Conservation (phyloP, 2,113 vertebrate genomes). For the Paracanthobrama guichenoti region DNA sequence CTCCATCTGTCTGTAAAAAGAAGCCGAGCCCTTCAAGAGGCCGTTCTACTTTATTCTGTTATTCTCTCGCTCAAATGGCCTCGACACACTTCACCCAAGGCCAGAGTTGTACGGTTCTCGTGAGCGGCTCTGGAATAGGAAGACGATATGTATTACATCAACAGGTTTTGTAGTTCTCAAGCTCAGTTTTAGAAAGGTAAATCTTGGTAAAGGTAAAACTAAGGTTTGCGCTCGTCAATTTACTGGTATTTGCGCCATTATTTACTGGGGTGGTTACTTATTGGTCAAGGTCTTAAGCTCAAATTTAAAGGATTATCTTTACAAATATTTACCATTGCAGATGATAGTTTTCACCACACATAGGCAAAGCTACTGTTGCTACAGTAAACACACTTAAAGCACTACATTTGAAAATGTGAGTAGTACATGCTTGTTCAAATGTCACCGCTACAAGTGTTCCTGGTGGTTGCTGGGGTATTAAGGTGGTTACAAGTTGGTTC, state of each 20-base stretch:
- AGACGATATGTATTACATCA: not conserved
- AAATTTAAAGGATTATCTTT: not conserved
- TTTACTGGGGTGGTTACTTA: no score
- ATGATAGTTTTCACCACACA: not conserved
- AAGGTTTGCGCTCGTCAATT: no score
- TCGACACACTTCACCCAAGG: constrained; percentile 33
- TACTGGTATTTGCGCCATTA: no score
- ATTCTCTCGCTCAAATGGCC: constrained; percentile 46
- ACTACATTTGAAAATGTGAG: not conserved
- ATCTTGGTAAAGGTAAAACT: no score
- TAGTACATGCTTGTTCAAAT: not conserved
- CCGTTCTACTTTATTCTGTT: constrained; percentile 48
- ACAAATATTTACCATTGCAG: not conserved
- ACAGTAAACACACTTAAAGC: not conserved
- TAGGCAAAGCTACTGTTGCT: not conserved
- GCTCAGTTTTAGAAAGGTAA: not conserved
- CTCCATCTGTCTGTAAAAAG: constrained; percentile 58
- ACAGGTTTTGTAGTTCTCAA: not conserved
- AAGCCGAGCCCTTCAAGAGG: constrained; percentile 43
- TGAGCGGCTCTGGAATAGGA: constrained; percentile 24
- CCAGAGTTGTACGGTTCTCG: constrained; percentile 17
- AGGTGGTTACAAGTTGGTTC: not conserved
- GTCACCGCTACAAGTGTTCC: not conserved
- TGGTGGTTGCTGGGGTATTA: not conserved
- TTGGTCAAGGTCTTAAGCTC: not conserved